Evolutionary conservation across 2,113 vertebrate species (phyloP), one percentile per base, ranked within the genome.

Genomic region (Glaucomys volans): DNA sequence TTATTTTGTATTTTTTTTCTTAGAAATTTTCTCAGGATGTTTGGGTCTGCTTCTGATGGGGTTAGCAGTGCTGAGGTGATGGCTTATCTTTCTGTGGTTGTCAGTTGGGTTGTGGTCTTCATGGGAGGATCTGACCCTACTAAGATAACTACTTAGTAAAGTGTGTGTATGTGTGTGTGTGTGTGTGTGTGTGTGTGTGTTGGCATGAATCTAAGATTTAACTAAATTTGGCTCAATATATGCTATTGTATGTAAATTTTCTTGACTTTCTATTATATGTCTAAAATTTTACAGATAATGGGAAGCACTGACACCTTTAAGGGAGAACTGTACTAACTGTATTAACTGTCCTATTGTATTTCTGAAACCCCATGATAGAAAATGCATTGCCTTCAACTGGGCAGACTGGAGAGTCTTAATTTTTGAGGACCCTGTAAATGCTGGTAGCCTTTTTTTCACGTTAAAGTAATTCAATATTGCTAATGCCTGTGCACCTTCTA

Each of bases 281-380:
- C 3, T 82, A 69, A 81, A 40, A 80, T 72, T 89, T 94, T 92
- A 64, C 22, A 95, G 59, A 50, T 82, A 52, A 81, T 59, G 11
- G 50, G 22, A 95, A 89, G 6, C 44, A 88, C 35, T 75, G 79
- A 54, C 6, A 59, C 26, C 74, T 94, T 95, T 84, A 90, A 90
- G 50, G 72, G 59, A 40, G 11, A 26, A n/a, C 62, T 90, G 40
- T 5, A 71, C 11, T 95, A 37, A 79, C n/a, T n/a, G n/a, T n/a
- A n/a, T n/a, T n/a, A n/a, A n/a, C n/a, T n/a, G n/a, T 95, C 71
- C 22, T 91, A 35, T 64, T 86, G 37, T 74, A 50, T 95, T 97
- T 95, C 81, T 96, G 54, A 97, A 97, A 94, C 82, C 9, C 17
- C 47, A 3, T 88, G 35, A 74, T 59, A 90, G 54, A 96, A 88